These are phyloP conservation scores for Meteorus sp. DNA, from an alignment of 1,140 invertebrate species.

Conservation along the genomic window DNA sequence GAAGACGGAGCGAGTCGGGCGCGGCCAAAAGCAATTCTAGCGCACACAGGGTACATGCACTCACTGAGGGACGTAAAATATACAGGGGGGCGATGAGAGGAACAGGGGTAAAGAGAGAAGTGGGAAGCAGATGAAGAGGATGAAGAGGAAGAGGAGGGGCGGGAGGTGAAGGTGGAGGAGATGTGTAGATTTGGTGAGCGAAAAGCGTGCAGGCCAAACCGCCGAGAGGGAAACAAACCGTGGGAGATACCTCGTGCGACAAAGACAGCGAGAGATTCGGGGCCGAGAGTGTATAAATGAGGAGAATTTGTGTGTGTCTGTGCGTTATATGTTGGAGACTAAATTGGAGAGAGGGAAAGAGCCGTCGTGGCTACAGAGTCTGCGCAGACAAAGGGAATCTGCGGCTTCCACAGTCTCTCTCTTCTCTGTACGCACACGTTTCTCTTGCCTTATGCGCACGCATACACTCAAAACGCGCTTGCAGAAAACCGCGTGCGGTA, in stretches of 20 bases:
- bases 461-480: conserved; percentile 26
- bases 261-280: conserved; percentile 7
- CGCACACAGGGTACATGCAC: neutral
- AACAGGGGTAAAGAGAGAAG: conserved; percentile 3
- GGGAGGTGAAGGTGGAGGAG: conserved; percentile 12
- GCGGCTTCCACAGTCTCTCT: conserved; percentile 45
- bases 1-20: neutral
- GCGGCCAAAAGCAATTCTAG: neutral
- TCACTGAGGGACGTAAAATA: neutral
- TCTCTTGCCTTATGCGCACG: conserved; percentile 25
- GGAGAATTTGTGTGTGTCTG: too few species aligned
- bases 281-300: conserved; percentile 4
- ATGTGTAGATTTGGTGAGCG: conserved; percentile 9
- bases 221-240: conserved; percentile 1
- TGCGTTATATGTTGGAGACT: too few species aligned
- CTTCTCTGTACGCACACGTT: conserved; percentile 38
- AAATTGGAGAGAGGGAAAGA: conserved; percentile 18
- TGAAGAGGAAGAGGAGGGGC: conserved; percentile 12
- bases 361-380: conserved; percentile 33
- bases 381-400: conserved; percentile 53
- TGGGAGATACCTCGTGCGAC: conserved; percentile 10
- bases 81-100: conserved; percentile 11
- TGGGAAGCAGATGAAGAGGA: conserved; percentile 16
- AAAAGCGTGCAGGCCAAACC: conserved; percentile 8
- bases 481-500: conserved; percentile 42